Base-by-base conservation (phyloP, 1,140 invertebrate species). In the Diachasma alloeum region DNA sequence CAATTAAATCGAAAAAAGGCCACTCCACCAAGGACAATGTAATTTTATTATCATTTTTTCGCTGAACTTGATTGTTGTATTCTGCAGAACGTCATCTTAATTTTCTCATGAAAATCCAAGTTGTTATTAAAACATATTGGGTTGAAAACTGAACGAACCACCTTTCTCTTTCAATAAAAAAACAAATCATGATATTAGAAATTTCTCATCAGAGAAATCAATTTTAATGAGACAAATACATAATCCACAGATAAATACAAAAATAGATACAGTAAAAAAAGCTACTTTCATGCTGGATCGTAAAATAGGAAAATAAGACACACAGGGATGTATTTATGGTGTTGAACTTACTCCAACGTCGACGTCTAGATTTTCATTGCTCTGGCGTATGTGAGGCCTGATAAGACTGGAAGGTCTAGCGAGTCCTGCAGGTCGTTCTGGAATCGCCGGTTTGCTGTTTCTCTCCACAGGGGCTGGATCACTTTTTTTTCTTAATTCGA, bases 381-480 rank as follows among this genome's bases (percentile, higher is more conserved):
- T 89, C 36, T 85, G 83, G 48, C 87, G 87, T 9, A 83, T 82
- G 22, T 85, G 87, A 44, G 84, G 87, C 31, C 87, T 85, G 24
- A 89, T 85, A 79, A 93, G 91, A 84, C 91, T 92, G 4, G 91
- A 90, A 17, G 93, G 92, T 74, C 93, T 90, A 67, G 86, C 80
- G 44, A 94, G 87, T 37, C 91, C 91, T n/a, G 92, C 91, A 4
- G 94, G 94, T 72, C 94, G 89, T 82, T 94, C 93, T 13, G 94
- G 94, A 63, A 95, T 91, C 4, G 92, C 92, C 6, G 94, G 94
- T 86, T 94, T 94, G 83, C 89, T 87, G 24, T 84, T 85, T 74
- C 84, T 85, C 1, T 90, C 88, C 2, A 75, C 67, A 0, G 78
- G 42, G 13, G 26, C 68, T 39, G 44, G 63, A 66, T 89, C 88